phyloP scores from a whole-genome alignment of 64 coral and sea anemone species.

The Montipora foliosa region DNA sequence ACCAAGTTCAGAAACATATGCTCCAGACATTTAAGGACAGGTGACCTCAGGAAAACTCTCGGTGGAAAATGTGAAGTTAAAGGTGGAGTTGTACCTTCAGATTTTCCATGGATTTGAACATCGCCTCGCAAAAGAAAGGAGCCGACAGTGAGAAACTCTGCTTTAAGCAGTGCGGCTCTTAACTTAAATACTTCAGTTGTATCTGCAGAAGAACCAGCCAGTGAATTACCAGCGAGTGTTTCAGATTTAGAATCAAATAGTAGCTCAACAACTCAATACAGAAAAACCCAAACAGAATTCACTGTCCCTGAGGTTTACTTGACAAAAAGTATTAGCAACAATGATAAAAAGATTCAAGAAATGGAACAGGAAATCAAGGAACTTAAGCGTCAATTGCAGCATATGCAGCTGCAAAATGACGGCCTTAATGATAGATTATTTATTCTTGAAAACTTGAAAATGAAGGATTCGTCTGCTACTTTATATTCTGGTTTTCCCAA shows the following conservation, averaged over 20 bases:
- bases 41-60: conserved; percentile 58
- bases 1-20: conserved; percentile 55
- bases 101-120: conserved; percentile 69
- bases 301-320: background rate
- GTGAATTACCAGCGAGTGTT: background rate
- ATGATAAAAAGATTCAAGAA: background rate
- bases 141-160: conserved; percentile 41
- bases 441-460: background rate
- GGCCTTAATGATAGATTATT: conserved; percentile 30
- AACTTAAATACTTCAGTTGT: conserved; percentile 6
- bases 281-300: conserved; percentile 27
- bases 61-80: conserved; percentile 24
- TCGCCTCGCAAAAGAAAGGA: conserved; percentile 75
- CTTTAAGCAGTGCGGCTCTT: background rate
- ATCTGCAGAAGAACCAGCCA: background rate
- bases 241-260: background rate
- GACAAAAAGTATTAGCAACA: background rate
- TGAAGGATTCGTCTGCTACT: background rate
- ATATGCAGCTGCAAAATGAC: background rate
- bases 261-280: conserved; percentile 14
- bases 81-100: conserved; percentile 54
- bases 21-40: conserved; percentile 47
- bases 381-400: background rate
- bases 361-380: conserved; percentile 22
- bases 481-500: conserved; percentile 32